These are phyloP conservation scores for Epinephelus coioides DNA, from an alignment of 2,797 vertebrate species.

Conservation along the genomic window DNA sequence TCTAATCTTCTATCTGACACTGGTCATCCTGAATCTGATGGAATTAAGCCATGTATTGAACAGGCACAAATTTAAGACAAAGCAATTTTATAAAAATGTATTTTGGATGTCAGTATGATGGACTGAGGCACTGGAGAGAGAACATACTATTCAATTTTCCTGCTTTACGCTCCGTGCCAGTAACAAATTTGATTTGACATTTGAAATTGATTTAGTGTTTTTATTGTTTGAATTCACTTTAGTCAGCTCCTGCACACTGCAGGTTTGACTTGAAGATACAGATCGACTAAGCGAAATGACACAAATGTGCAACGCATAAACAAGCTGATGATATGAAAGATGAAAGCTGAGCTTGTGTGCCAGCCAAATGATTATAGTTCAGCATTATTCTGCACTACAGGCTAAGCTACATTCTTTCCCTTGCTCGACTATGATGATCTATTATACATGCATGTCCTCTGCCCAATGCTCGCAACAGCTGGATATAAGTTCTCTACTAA, in stretches of 20 bases:
- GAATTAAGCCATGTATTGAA: conserved; percentile 26
- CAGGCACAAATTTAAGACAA: conserved; percentile 31
- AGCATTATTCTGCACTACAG: neutral
- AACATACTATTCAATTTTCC: conserved; percentile 9
- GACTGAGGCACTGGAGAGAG: conserved; percentile 5
- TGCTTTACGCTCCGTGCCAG: neutral
- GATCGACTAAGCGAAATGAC: neutral
- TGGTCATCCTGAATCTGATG: conserved; percentile 36
- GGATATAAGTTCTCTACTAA: no score
- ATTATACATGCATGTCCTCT: no score
- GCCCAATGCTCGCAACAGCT: no score
- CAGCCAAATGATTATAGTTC: conserved; percentile 9
- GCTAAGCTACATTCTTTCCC: no score
- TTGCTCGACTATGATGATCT: no score
- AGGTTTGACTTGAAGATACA: neutral
- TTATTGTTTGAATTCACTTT: conserved; percentile 13
- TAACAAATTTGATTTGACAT: conserved; percentile 39
- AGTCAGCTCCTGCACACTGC: neutral
- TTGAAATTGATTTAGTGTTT: conserved; percentile 14
- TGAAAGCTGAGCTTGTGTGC: neutral
- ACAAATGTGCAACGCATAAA: conserved; percentile 7
- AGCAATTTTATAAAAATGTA: conserved; percentile 32
- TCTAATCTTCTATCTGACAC: neutral
- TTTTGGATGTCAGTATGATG: conserved; percentile 25
- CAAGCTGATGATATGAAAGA: neutral